A percentile compares a stretch with the other conserved stretches of the same genome.
Evolutionary conservation across 2,888 invertebrate species (phyloP).

Genomic region (Agrilus cyanescens): DNA sequence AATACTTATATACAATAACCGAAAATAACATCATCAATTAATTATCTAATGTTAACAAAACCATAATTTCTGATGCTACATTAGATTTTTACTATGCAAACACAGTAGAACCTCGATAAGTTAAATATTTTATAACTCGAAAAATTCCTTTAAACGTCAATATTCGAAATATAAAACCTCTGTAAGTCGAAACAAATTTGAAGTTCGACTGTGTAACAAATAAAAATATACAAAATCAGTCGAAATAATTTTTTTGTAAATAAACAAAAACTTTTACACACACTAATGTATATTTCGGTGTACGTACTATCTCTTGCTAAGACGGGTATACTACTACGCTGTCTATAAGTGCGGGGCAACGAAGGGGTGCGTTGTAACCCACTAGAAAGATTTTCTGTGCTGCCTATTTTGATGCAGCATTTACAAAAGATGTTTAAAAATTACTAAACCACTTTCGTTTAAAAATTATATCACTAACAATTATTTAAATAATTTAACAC

Average conservation of each 20-base stretch:
- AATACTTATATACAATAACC: background rate
- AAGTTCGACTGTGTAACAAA: constrained; percentile 2
- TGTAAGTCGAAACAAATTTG: no score
- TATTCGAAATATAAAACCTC: no score
- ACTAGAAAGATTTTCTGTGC: constrained; percentile 46
- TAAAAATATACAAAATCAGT: background rate
- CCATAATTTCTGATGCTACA: no score
- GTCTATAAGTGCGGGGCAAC: constrained; percentile 46
- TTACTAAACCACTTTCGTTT: background rate
- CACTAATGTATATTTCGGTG: constrained; percentile 5
- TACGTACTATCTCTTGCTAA: constrained; percentile 34
- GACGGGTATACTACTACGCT: constrained; percentile 49
- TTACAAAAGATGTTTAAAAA: constrained; percentile 8
- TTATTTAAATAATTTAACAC: no score
- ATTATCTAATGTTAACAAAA: no score
- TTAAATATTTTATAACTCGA: no score
- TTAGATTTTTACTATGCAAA: no score
- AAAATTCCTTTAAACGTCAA: no score
- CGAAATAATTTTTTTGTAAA: background rate
- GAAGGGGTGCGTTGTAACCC: constrained; percentile 46
- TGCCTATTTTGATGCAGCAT: constrained; percentile 31
- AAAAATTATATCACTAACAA: no score
- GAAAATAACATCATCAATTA: no score
- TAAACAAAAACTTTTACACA: constrained; percentile 3
- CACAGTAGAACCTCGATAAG: no score